These are phyloP conservation scores for Habrosyne pyritoides DNA, from an alignment of 2,888 invertebrate species.

Conservation along the genomic window DNA sequence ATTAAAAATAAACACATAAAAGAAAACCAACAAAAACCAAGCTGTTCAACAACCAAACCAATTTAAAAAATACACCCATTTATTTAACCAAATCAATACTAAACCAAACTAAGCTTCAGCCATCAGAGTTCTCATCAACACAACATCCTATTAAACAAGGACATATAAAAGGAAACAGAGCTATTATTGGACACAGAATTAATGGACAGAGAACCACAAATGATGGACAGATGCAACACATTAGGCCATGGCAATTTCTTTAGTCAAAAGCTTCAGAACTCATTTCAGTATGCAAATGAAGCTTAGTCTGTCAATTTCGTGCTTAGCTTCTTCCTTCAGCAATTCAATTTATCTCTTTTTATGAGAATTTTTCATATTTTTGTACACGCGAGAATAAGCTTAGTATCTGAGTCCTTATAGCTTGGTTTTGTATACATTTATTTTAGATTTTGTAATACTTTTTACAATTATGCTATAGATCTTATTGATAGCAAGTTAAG, in stretches of 20 bases:
- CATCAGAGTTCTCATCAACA: conserved; percentile 13
- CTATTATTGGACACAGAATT: conserved; percentile 33
- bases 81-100: conserved; percentile 8
- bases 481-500: too few species aligned
- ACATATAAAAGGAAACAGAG: conserved; percentile 42
- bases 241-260: not conserved
- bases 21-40: too few species aligned
- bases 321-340: not conserved
- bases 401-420: not conserved
- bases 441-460: not conserved
- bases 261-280: not conserved
- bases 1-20: too few species aligned
- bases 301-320: not conserved
- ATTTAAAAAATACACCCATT: not conserved
- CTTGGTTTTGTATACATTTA: too few species aligned
- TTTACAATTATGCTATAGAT: not conserved
- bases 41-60: too few species aligned
- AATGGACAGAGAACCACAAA: conserved; percentile 31
- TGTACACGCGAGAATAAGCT: not conserved
- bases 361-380: not conserved
- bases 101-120: conserved; percentile 6
- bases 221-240: conserved; percentile 31
- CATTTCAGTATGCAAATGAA: not conserved
- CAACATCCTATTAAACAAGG: conserved; percentile 35
- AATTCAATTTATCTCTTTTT: not conserved